These are phyloP conservation scores for Chloroclysta siterata DNA, from an alignment of 2,888 invertebrate genomes.

Conservation along the genomic window DNA sequence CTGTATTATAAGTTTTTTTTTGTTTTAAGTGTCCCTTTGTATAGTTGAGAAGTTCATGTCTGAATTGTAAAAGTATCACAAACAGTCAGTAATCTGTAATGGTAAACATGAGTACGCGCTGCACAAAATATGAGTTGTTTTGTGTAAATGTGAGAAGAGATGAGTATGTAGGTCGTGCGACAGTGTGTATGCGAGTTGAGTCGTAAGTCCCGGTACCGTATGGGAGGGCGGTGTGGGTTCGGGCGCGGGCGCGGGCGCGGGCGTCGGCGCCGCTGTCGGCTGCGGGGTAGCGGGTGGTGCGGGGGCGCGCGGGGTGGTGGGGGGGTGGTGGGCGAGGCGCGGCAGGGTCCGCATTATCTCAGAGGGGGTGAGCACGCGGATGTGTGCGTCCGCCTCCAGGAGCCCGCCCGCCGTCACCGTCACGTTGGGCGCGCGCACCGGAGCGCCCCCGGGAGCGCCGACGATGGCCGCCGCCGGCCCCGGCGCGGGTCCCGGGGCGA, in stretches of 20 bases:
- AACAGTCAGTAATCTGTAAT: neutral
- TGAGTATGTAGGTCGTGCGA: neutral
- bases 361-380: slow-evolving; percentile 94
- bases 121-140: slow-evolving; percentile 3
- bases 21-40: neutral
- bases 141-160: slow-evolving; percentile 4
- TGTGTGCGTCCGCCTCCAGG: slow-evolving; percentile 90
- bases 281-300: slow-evolving; percentile 48
- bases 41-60: neutral
- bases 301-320: slow-evolving; percentile 59
- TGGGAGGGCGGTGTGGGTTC: slow-evolving; percentile 44
- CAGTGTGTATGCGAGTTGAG: slow-evolving; percentile 34
- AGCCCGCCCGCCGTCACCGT: slow-evolving; percentile 87
- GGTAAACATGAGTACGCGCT: neutral
- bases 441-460: slow-evolving; percentile 43
- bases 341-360: slow-evolving; percentile 96
- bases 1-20: neutral
- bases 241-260: slow-evolving; percentile 43
- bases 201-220: slow-evolving; percentile 36
- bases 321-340: slow-evolving; percentile 90
- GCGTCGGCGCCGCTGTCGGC: slow-evolving; percentile 26
- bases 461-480: slow-evolving; percentile 39
- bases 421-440: slow-evolving; percentile 88
- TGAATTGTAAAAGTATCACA: neutral
- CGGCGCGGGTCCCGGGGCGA: slow-evolving; percentile 30